These are phyloP conservation scores for Diadophis punctatus DNA, from an alignment of 2,113 vertebrate genomes.

Conservation along the genomic window DNA sequence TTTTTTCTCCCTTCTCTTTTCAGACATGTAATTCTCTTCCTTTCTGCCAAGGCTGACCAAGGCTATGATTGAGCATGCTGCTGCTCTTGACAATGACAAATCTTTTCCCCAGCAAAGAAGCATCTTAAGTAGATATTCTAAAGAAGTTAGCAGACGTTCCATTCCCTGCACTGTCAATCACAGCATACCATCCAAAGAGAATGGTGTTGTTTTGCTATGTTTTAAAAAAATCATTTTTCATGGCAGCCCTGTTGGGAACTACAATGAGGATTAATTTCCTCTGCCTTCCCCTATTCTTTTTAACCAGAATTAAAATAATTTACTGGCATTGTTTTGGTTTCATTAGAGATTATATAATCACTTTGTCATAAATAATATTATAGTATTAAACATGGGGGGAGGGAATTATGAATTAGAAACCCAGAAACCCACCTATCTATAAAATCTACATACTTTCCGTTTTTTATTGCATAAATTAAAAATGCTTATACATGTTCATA, in stretches of 20 bases:
- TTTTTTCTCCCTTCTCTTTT: constrained; percentile 5
- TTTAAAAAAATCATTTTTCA: constrained; percentile 26
- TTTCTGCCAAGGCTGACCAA: constrained; percentile 37
- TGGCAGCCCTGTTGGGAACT: constrained; percentile 20
- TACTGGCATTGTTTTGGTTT: constrained; percentile 38
- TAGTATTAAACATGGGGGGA: constrained; percentile 4
- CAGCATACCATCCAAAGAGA: constrained; percentile 40
- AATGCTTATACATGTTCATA: neutral
- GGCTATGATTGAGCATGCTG: neutral
- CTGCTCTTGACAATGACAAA: constrained; percentile 53
- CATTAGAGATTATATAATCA: constrained; percentile 13
- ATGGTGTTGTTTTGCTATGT: neutral
- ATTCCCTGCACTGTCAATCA: constrained; percentile 47
- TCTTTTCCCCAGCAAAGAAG: constrained; percentile 40
- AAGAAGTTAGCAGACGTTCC: constrained; percentile 5
- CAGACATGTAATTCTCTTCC: accelerated
- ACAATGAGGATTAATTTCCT: constrained; percentile 21
- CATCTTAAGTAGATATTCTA: constrained; percentile 51
- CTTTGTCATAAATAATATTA: constrained; percentile 20
- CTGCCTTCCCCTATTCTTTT: constrained; percentile 36
- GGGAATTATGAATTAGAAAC: too few relatives aligned
- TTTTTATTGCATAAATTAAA: neutral
- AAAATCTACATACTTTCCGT: too few relatives aligned
- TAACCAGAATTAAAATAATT: constrained; percentile 45
- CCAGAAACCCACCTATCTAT: too few relatives aligned